These are phyloP conservation scores for Synanthedon tipuliformis DNA, from an alignment of 2,888 invertebrate species.

Conservation along the genomic window DNA sequence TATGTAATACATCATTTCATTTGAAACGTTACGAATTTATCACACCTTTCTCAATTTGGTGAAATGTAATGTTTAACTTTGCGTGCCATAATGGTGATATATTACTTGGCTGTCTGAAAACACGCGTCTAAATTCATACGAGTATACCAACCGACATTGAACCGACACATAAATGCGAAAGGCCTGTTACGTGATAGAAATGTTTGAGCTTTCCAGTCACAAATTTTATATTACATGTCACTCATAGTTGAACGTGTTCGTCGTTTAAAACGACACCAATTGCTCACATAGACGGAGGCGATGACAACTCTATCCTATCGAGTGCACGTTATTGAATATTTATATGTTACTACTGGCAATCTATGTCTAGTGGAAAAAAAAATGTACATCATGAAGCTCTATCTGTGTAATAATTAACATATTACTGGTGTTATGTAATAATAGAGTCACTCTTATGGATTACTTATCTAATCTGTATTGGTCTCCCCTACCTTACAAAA, in stretches of 20 bases:
- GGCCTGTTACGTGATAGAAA: conserved; percentile 21
- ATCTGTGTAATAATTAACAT: too few species aligned
- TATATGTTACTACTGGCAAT: background rate
- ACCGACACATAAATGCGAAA: conserved; percentile 8
- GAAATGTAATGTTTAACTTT: background rate
- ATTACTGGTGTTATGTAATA: too few species aligned
- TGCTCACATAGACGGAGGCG: conserved; percentile 14
- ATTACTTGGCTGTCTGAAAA: background rate
- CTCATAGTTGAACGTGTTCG: background rate
- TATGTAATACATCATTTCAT: too few species aligned
- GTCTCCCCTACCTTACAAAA: too few species aligned
- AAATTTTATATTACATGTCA: conserved; percentile 1
- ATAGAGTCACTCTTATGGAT: too few species aligned
- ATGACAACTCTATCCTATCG: conserved; percentile 22
- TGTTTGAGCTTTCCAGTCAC: conserved; percentile 2
- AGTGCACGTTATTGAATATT: conserved; percentile 1
- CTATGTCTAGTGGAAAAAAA: too few species aligned
- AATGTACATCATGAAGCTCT: too few species aligned
- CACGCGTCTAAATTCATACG: background rate
- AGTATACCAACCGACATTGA: background rate
- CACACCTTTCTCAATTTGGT: background rate
- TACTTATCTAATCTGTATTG: too few species aligned
- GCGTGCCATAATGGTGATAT: background rate
- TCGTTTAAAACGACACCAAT: background rate
- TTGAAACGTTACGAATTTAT: background rate